Base-by-base conservation (phyloP, 2,113 vertebrate species). In the Syngnathus floridae region DNA sequence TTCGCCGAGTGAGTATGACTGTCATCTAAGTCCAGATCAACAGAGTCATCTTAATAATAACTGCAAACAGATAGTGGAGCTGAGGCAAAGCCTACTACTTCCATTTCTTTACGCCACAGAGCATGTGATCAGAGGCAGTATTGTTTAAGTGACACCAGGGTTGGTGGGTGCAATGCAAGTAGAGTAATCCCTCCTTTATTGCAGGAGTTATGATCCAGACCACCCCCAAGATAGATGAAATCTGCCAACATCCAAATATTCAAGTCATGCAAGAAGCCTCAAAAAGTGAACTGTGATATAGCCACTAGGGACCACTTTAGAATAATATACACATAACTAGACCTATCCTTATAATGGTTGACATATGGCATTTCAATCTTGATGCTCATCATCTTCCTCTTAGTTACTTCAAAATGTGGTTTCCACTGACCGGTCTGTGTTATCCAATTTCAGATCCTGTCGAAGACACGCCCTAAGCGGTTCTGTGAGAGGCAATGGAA, bases 381-480 rank as follows among this genome's bases (percentile, higher is more conserved):
- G 37, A 11, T 10, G 60, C 66, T 76, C 65, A 52, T 79, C 52
- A 69, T 21, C 46, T 41, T 36, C 14, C 31, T 5, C 55, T 57
- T 1, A 59, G 38, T 43, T 31, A 4, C 9, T 56, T 56, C 0
- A 57, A 61, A 70, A 70, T 71, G 54, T 64, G 64, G 59, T 67
- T 11, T 11, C 46, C 22, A 7, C 43, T 79, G 62, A 66, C 46
- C n/a, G 14, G 14, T 45, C 13, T 64, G 13, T 74, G 45, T 78
- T 26, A 63, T 73, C 41, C 31, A 67, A 66, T 68, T 54, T n/a
- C 55, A 85, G 84, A 73, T 67, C 72, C 77, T 48, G 80, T 59
- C 48, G 37, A 40, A 5, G 41, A 59, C 43, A 54, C 57, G 45
- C 37, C 54, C 45, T 63, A 66, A 14, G 37, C 35, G 0, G 2